Evolutionary conservation across 2,888 invertebrate species (phyloP), one percentile per base, ranked within the genome.

Genomic region (Cactoblastis cactorum): DNA sequence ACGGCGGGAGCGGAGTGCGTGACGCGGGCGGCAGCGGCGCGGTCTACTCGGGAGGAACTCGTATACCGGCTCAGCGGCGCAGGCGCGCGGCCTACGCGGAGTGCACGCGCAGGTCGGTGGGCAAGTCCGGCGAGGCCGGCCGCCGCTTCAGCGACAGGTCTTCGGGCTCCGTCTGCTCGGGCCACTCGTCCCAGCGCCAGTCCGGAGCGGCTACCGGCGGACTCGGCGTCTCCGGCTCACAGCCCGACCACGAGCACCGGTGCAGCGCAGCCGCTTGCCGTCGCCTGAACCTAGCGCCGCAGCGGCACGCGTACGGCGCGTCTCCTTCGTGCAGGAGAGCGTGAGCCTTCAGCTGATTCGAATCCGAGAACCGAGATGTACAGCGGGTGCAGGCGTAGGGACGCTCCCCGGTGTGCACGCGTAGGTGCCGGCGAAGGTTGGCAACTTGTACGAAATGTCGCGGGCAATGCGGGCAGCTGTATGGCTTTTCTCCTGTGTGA

Each of bases 361-460:
- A 96, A 80, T 97, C 97, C 56, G 96, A 96, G 84, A 97, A 97
- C 60, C 94, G 93, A 33, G 96, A 94, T 5, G 94, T 92, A 80
- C 97, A 97, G 53, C 95, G 91, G 57, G 95, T 94, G 80, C 97
- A 97, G 9, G 94, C 93, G 80, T 97, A 97, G 0, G 97, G 97
- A 14, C 95, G 91, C 80, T 97, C 97, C 1, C 97, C 97, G 0
- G 97, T 97, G 80, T 97, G 97, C 0, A 97, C 97, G 49, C 97
- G 92, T 35, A 97, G 88, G 71, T 97, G 97, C 6, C 97, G 93
- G 4, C 97, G 91, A 33, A 97, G 90, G 77, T 97, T 97, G 11
- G 97, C 97, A 34, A 97, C 97, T 81, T 97, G 97, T 33, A 97
- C 97, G 79, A 97, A 97, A 74, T 96, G 95, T 1, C 97, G 92